These are phyloP conservation scores for Lepetodrilus schrolli DNA, from an alignment of 2,888 invertebrate species.

Conservation along the genomic window DNA sequence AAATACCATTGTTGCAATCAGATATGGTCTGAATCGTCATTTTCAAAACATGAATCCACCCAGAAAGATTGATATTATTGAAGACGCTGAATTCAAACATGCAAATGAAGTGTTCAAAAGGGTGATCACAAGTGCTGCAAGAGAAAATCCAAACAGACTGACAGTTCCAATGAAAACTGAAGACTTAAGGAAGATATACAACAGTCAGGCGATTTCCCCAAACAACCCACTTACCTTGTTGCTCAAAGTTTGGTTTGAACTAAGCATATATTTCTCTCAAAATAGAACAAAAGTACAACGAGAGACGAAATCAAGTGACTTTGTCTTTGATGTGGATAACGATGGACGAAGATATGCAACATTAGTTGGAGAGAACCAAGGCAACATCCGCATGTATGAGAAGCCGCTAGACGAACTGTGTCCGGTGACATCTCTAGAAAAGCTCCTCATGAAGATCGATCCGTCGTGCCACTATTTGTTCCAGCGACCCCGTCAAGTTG, in stretches of 20 bases:
- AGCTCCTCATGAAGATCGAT: conserved; percentile 18
- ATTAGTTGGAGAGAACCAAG: not conserved
- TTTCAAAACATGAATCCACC: not conserved
- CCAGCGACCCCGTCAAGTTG: conserved; percentile 16
- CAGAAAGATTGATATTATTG: conserved; percentile 21
- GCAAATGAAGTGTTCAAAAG: conserved; percentile 3
- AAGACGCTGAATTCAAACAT: not conserved
- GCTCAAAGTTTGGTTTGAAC: conserved; percentile 31
- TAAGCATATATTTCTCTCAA: conserved; percentile 18
- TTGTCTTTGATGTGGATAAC: conserved; percentile 23
- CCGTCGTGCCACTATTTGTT: conserved; percentile 9
- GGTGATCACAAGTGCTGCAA: conserved; percentile 2
- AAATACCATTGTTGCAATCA: not conserved
- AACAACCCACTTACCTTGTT: conserved; percentile 5
- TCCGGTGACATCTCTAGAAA: conserved; percentile 26
- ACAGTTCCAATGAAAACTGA: conserved; percentile 8
- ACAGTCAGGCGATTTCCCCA: not conserved
- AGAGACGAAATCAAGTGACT: not conserved
- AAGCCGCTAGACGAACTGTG: conserved; percentile 14
- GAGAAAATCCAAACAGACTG: conserved; percentile 3
- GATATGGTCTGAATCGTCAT: conserved; percentile 19
- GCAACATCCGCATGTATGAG: conserved; percentile 24
- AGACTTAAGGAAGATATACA: conserved; percentile 25
- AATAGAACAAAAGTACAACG: not conserved
- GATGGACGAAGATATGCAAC: conserved; percentile 23